These are phyloP conservation scores for Drosophila setifemur DNA, from an alignment of 1,140 invertebrate species.

Conservation along the genomic window DNA sequence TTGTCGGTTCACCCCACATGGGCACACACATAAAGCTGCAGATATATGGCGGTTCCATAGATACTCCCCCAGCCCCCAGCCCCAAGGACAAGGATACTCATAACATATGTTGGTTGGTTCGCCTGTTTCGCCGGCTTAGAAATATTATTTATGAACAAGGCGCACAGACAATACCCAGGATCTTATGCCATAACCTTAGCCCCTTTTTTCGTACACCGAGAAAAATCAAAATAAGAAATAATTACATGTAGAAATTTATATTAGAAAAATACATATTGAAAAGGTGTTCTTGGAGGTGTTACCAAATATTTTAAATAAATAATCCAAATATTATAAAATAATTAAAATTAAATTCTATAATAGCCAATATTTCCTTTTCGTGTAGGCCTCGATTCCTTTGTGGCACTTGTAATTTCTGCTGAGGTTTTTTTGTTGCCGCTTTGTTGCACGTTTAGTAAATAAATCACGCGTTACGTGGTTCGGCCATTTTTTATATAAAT, in stretches of 20 bases:
- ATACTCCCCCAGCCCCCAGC: constrained; percentile 9
- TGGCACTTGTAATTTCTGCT: constrained; percentile 72
- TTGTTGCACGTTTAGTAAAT: constrained; percentile 79
- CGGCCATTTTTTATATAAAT: constrained; percentile 76
- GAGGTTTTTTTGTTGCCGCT: constrained; percentile 63
- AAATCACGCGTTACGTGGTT: constrained; percentile 75
- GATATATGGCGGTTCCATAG: constrained; percentile 11
- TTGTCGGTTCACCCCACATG: constrained; percentile 59
- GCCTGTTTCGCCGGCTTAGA: constrained; percentile 67
- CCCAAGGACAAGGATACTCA: constrained; percentile 7
- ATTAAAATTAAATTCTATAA: no score
- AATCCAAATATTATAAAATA: no score
- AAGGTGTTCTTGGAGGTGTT: no score
- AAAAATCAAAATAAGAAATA: background rate
- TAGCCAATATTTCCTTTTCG: background rate
- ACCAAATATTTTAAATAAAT: no score
- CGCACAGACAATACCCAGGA: constrained; percentile 62
- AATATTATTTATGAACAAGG: constrained; percentile 77
- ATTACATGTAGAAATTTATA: background rate
- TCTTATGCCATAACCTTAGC: constrained; percentile 5
- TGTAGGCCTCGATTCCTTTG: constrained; percentile 13
- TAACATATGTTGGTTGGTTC: constrained; percentile 68
- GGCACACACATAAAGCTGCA: constrained; percentile 17
- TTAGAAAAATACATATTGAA: no score
- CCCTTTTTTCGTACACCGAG: background rate